A percentile compares a stretch with the other conserved stretches of the same genome.
Conservation (phyloP, 2,113 vertebrate genomes). For the Megaleporinus macrocephalus region DNA sequence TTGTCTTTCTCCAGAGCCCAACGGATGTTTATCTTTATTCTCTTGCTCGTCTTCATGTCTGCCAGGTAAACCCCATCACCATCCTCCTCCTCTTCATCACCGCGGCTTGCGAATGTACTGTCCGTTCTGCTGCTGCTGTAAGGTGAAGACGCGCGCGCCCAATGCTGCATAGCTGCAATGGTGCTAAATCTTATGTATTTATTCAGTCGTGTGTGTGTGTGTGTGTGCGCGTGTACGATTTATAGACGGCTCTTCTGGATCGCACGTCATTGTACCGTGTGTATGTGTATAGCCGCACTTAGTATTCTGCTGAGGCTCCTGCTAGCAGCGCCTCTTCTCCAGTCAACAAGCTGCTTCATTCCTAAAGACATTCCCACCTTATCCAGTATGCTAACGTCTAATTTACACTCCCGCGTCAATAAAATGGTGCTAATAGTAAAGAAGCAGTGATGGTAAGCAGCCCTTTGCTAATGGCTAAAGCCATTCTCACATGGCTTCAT, state of each 20-base stretch:
- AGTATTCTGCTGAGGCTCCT: slow-evolving; percentile 21
- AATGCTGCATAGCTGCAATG: not conserved
- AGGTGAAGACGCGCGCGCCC: not conserved
- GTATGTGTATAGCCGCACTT: not conserved
- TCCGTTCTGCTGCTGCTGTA: not conserved
- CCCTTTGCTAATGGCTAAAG: not conserved
- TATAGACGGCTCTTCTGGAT: not conserved
- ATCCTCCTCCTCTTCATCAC: not conserved
- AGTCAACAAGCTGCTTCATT: not conserved
- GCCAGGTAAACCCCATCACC: not conserved
- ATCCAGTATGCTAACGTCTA: not conserved
- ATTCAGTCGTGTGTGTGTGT: not conserved
- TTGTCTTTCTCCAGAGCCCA: not conserved
- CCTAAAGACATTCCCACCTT: not conserved
- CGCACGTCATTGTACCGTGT: not conserved
- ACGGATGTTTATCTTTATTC: not conserved
- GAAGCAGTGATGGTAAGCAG: not conserved
- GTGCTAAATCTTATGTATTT: not conserved
- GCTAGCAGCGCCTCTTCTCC: not conserved
- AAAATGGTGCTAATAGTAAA: not conserved
- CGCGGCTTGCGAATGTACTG: not conserved
- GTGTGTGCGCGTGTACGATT: not conserved
- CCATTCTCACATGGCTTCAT: not conserved
- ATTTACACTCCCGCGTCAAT: not conserved
- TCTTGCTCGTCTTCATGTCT: not conserved